A percentile compares a stretch with the other conserved stretches of the same genome.
Conservation (phyloP, 2,888 invertebrate genomes). For the Euplagia quadripunctaria region DNA sequence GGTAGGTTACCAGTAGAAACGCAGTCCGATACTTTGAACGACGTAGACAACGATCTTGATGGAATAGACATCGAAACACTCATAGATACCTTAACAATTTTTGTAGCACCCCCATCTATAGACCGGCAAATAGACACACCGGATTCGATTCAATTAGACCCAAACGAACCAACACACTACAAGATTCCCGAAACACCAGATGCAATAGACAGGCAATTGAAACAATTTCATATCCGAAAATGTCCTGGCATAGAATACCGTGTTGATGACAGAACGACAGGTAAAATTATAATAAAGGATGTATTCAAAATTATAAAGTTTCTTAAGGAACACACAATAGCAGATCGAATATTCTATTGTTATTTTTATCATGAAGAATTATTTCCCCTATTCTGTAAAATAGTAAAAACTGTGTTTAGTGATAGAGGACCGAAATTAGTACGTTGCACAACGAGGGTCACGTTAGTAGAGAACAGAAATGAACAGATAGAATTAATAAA, state of each 20-base stretch:
- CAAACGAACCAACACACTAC: too few relatives aligned
- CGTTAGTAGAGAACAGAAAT: slow-evolving; percentile 29
- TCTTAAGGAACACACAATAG: slow-evolving; percentile 22
- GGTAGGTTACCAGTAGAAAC: not conserved
- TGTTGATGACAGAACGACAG: not conserved
- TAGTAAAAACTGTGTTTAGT: slow-evolving; percentile 41
- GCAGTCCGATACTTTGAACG: not conserved
- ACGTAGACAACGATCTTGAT: too few relatives aligned
- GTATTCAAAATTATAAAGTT: slow-evolving; percentile 33
- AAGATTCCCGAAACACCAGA: not conserved
- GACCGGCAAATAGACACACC: too few relatives aligned
- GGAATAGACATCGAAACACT: too few relatives aligned
- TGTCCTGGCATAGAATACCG: not conserved
- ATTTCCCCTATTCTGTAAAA: slow-evolving; percentile 16
- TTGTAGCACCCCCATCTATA: too few relatives aligned
- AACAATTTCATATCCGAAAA: slow-evolving; percentile 5
- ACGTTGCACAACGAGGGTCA: slow-evolving; percentile 34
- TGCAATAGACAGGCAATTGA: not conserved
- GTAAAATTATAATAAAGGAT: not conserved
- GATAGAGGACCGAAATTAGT: slow-evolving; percentile 42
- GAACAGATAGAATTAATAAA: too few relatives aligned
- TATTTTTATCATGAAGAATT: slow-evolving; percentile 22
- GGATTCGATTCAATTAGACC: too few relatives aligned
- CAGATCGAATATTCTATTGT: slow-evolving; percentile 17
- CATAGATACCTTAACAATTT: too few relatives aligned